phyloP scores from a whole-genome alignment of 2,888 invertebrate genomes.

The Diloba caeruleocephala region DNA sequence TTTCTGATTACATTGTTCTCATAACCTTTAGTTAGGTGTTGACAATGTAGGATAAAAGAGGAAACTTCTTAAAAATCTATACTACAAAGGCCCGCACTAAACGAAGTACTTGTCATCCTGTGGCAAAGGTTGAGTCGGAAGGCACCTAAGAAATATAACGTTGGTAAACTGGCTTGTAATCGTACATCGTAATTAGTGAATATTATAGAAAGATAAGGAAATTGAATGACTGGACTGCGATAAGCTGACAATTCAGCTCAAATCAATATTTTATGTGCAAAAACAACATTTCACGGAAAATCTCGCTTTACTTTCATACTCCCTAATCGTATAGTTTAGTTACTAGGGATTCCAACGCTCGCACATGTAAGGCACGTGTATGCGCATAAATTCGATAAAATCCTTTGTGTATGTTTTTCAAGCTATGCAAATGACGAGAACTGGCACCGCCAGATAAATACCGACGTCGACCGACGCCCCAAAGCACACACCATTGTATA shows the following conservation, averaged over 20 bases:
- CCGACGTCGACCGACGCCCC: conserved; percentile 27
- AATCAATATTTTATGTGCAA: conserved; percentile 9
- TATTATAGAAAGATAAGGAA: too few relatives aligned
- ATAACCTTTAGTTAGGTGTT: too few relatives aligned
- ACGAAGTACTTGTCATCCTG: too few relatives aligned
- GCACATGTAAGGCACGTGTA: conserved; percentile 66
- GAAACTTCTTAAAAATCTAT: too few relatives aligned
- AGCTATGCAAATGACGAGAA: conserved; percentile 65
- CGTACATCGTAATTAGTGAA: too few relatives aligned
- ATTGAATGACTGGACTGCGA: too few relatives aligned
- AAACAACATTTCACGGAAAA: conserved; percentile 24
- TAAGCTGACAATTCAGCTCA: neutral
- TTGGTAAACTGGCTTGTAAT: too few relatives aligned
- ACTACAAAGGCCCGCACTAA: too few relatives aligned
- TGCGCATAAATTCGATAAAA: conserved; percentile 80
- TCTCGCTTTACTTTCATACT: conserved; percentile 46
- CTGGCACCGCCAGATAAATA: conserved; percentile 63
- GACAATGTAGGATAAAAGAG: too few relatives aligned
- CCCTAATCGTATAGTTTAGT: conserved; percentile 48
- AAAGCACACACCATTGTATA: conserved; percentile 36
- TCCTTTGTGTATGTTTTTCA: conserved; percentile 66
- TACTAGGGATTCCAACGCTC: conserved; percentile 65
- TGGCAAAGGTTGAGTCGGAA: too few relatives aligned
- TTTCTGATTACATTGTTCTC: too few relatives aligned
- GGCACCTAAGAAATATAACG: too few relatives aligned